Conservation (phyloP, 2,797 vertebrate genomes). For the Gadopsis bispinosus region DNA sequence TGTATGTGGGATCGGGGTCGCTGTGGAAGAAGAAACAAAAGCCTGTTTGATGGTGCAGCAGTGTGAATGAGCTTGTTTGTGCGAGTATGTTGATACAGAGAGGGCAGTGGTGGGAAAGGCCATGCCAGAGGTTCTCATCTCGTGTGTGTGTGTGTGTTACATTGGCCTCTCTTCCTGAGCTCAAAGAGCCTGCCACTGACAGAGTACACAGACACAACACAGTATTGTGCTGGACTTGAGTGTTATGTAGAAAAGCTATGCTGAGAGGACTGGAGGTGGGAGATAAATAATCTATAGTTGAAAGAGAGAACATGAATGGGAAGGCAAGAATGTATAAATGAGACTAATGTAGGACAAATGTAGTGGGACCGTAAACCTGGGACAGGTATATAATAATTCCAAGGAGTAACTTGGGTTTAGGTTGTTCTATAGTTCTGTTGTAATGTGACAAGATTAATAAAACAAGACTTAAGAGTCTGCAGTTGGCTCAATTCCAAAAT, state of each 20-base stretch:
- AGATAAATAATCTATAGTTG: conserved; percentile 57
- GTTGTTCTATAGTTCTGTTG: background rate
- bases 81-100: conserved; percentile 72
- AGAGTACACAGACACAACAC: conserved; percentile 76
- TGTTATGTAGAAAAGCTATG: conserved; percentile 47
- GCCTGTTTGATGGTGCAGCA: conserved; percentile 69
- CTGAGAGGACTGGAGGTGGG: conserved; percentile 44
- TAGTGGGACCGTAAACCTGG: background rate
- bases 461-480: background rate
- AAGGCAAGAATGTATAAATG: conserved; percentile 21
- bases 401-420: background rate
- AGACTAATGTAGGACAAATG: conserved; percentile 1
- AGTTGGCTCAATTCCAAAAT: background rate
- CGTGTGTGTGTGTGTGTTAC: conserved; percentile 44
- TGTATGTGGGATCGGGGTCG: conserved; percentile 25
- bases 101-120: conserved; percentile 81
- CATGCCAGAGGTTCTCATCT: conserved; percentile 81
- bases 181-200: conserved; percentile 71
- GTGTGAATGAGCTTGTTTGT: conserved; percentile 73
- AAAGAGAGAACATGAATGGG: conserved; percentile 35
- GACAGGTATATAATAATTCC: background rate
- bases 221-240: conserved; percentile 58
- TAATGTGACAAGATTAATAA: background rate
- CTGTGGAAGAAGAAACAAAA: conserved; percentile 68
- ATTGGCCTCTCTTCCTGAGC: conserved; percentile 74